Evolutionary conservation across 2,888 invertebrate species (phyloP), one percentile per base, ranked within the genome.

Genomic region (Microdon myrmicae): DNA sequence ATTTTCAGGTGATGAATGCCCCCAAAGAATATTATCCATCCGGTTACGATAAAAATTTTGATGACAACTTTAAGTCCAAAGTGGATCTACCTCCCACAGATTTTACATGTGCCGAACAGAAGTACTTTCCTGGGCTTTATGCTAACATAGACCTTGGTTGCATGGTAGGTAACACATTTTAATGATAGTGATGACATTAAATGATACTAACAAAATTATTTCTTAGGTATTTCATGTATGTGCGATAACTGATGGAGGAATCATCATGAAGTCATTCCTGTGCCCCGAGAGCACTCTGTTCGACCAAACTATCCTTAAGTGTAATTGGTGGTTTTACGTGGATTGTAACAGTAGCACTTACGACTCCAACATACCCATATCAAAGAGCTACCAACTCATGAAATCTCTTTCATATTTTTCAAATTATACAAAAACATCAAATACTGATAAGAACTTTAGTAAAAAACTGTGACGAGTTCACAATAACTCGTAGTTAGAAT

Each of bases 301-400:
- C 79, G 94, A 94, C 74, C 94, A 94, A 78, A 91, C 92, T 13
- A 90, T 94, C 35, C 83, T 94, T 3, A 93, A 93, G 75, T 94
- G 94, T 79, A 94, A 94, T 78, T 94, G 93, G 93, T 94, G 92
- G 92, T 92, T 94, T 82, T 94, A 93, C 77, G 93, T 94, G 0
- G 93, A 94, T 75, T 94, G 94, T 79, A 91, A 92, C 13, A 86
- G 85, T 70, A 86, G 85, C 67, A 82, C 92, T 16, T 94, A 93
- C 76, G 92, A 93, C 72, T 92, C 93, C 8, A 95, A 94, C 76
- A 91, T 93, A 64, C 93, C 93, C 0, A 89, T 94, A 41, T 93
- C 93, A 19, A 93, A 94, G 80, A 93, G 92, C 77, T 94, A 93
- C 76, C 93, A 94, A 77, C 82, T 94, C 3, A 93, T 94, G 90